A percentile compares a stretch with the other conserved stretches of the same genome.
These are phyloP conservation scores for Hestina assimilis DNA, from an alignment of 1,140 invertebrate species.

Conservation along the genomic window DNA sequence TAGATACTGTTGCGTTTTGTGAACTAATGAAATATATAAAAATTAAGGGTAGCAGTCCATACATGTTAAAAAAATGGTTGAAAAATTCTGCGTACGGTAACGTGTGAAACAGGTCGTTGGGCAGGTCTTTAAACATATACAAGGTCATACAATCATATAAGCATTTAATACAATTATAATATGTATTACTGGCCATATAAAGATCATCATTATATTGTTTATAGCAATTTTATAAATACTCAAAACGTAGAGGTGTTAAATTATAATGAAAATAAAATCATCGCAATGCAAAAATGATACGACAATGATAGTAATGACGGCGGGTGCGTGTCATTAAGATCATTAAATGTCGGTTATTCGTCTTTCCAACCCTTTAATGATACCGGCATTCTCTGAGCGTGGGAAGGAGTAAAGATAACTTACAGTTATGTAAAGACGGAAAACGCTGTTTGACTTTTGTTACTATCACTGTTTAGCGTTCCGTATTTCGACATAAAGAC, in stretches of 20 bases:
- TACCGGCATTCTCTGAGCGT: constrained; percentile 48
- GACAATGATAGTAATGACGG: constrained; percentile 39
- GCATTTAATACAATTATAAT: too few species aligned
- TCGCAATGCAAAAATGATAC: constrained; percentile 42
- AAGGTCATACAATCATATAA: too few species aligned
- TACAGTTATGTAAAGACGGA: constrained; percentile 67
- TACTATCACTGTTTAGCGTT: constrained; percentile 30
- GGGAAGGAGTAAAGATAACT: constrained; percentile 57
- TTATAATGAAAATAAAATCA: constrained; percentile 25
- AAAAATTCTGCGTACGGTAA: too few species aligned
- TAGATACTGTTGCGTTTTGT: too few species aligned
- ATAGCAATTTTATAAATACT: too few species aligned
- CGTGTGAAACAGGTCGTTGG: too few species aligned
- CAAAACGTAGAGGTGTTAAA: constrained; percentile 20
- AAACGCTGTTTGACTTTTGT: constrained; percentile 59
- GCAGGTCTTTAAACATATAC: too few species aligned
- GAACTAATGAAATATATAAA: too few species aligned
- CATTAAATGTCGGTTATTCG: constrained; percentile 42
- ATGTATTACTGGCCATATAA: too few species aligned
- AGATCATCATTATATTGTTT: too few species aligned
- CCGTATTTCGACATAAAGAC: constrained; percentile 4
- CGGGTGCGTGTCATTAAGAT: constrained; percentile 42
- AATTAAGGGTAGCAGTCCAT: too few species aligned
- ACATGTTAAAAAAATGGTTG: too few species aligned
- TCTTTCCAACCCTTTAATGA: constrained; percentile 46